These are phyloP conservation scores for Dasysyrphus tricinctus DNA, from an alignment of 2,888 invertebrate species.

Conservation along the genomic window DNA sequence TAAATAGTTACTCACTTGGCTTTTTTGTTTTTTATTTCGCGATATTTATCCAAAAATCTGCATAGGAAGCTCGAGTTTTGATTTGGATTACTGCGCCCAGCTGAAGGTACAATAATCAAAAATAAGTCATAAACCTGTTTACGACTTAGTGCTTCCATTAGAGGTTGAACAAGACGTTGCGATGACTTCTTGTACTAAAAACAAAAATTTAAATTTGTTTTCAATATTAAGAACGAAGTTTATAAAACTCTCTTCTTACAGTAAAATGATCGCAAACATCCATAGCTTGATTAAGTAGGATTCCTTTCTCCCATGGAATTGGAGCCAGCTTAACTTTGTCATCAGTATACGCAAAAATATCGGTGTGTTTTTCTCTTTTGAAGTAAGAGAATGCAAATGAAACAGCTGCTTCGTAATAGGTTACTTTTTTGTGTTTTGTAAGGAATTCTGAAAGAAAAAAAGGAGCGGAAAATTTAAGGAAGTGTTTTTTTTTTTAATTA, in stretches of 20 bases:
- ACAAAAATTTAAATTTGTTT: neutral
- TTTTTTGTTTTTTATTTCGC: conserved; percentile 78
- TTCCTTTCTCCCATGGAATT: conserved; percentile 78
- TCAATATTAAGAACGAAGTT: neutral
- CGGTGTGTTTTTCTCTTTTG: conserved; percentile 78
- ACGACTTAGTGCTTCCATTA: conserved; percentile 77
- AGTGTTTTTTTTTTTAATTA: neutral
- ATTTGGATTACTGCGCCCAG: conserved; percentile 79
- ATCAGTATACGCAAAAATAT: conserved; percentile 78
- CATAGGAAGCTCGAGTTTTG: conserved; percentile 78
- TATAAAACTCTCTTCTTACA: conserved; percentile 42
- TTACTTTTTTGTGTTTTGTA: conserved; percentile 77
- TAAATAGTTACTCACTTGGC: conserved; percentile 79
- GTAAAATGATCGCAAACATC: conserved; percentile 55
- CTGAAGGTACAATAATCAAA: conserved; percentile 80
- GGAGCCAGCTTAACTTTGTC: conserved; percentile 75
- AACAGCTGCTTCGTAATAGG: conserved; percentile 80
- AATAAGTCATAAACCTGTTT: conserved; percentile 80
- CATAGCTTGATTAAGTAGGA: conserved; percentile 76
- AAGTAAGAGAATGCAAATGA: conserved; percentile 81
- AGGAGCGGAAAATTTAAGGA: neutral
- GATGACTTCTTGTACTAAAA: conserved; percentile 71
- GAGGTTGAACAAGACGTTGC: conserved; percentile 78
- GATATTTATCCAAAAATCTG: conserved; percentile 78
- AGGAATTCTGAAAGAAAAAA: conserved; percentile 76